Percentiles rank a stretch among this genome's conserved stretches.
Evolutionary conservation across 1,140 invertebrate species (phyloP).

Genomic region (Penaeus indicus): DNA sequence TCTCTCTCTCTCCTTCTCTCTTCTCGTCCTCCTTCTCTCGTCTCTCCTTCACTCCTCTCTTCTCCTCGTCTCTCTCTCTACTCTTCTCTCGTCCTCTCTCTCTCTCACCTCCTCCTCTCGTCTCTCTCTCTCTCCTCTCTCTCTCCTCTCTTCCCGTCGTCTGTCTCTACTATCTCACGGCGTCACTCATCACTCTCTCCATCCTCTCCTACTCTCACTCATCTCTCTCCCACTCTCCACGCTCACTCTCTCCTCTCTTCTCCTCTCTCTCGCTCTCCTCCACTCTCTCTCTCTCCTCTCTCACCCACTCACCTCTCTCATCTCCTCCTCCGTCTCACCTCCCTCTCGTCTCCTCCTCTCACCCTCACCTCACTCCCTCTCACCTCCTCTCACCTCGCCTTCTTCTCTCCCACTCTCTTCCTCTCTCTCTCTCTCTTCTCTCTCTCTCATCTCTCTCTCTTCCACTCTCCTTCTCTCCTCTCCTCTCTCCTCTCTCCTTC

Average conservation of each 20-base stretch:
- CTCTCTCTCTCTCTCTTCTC: too few relatives aligned
- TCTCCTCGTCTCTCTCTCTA: slow-evolving; percentile 22
- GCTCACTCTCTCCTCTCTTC: neutral
- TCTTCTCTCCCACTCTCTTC: too few relatives aligned
- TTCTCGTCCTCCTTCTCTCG: neutral
- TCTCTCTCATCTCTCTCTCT: too few relatives aligned
- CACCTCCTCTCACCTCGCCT: too few relatives aligned
- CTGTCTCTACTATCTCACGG: too few relatives aligned
- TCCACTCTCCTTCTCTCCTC: too few relatives aligned
- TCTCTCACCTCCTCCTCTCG: neutral
- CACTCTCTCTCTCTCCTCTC: slow-evolving; percentile 5
- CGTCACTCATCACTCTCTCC: neutral
- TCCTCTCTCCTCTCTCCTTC: too few relatives aligned
- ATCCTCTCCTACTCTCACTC: neutral
- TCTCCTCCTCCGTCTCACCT: neutral
- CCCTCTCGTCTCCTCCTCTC: neutral
- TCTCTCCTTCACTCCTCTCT: neutral
- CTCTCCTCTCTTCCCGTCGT: slow-evolving; percentile 20
- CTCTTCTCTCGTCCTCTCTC: neutral
- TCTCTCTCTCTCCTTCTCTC: neutral
- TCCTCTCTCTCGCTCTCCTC: slow-evolving; percentile 4
- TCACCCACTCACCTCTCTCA: neutral
- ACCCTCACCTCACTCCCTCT: neutral
- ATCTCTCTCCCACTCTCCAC: neutral
- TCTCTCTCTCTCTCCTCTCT: neutral